These are phyloP conservation scores for Sebastes itinus DNA, from an alignment of 2,797 vertebrate species.

Conservation along the genomic window DNA sequence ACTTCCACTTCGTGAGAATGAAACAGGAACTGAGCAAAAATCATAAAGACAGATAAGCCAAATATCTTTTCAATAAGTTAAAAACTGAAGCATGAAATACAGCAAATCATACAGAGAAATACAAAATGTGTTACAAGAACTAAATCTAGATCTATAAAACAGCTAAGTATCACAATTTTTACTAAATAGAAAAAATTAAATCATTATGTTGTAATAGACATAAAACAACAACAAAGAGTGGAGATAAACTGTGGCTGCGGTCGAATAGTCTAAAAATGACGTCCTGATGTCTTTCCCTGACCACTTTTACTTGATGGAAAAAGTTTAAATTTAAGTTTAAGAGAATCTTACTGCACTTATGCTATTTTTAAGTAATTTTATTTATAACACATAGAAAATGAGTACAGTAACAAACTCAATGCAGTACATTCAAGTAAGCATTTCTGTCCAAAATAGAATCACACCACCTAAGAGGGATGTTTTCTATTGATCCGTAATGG, in stretches of 20 bases:
- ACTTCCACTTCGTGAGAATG: neutral
- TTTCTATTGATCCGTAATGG: neutral
- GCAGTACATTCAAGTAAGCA: neutral
- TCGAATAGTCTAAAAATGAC: rapidly evolving
- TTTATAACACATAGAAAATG: neutral
- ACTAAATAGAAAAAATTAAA: neutral
- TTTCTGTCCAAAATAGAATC: neutral
- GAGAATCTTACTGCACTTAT: too few relatives aligned
- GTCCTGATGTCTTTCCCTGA: neutral
- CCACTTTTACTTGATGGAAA: neutral
- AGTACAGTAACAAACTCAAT: neutral
- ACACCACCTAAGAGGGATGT: neutral
- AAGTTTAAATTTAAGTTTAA: too few relatives aligned
- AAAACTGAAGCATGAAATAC: neutral
- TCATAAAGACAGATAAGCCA: constrained; percentile 17
- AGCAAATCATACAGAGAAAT: constrained; percentile 9
- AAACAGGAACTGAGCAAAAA: neutral
- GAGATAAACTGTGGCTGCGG: neutral
- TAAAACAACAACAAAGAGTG: neutral
- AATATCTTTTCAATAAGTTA: constrained; percentile 24
- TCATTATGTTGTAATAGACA: neutral
- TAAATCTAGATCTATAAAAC: constrained; percentile 5
- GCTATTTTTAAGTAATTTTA: neutral
- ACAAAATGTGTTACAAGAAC: neutral
- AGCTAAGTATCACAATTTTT: neutral